phyloP scores from a whole-genome alignment of 2,113 vertebrate genomes.

The Sander vitreus region DNA sequence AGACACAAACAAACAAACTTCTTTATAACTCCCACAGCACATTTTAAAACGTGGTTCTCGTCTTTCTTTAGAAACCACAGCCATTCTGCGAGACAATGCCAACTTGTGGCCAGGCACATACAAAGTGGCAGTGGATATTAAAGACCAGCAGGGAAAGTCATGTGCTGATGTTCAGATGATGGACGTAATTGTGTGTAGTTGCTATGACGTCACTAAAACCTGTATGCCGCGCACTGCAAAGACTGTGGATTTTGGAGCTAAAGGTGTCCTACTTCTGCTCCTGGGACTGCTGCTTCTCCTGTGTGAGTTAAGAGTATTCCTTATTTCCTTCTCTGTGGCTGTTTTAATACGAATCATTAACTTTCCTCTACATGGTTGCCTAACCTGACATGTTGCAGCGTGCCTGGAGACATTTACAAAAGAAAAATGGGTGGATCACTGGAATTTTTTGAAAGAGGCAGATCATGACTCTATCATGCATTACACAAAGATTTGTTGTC shows the following conservation, averaged over 20 bases:
- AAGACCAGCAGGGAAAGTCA: constrained; percentile 82
- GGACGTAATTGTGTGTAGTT: constrained; percentile 78
- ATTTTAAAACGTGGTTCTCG: not conserved
- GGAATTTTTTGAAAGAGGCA: not conserved
- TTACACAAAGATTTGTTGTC: not conserved
- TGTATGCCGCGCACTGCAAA: not conserved
- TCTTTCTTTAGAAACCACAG: constrained; percentile 71
- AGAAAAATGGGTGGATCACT: not conserved
- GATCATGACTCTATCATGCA: not conserved
- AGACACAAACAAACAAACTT: not conserved
- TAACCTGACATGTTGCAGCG: not conserved
- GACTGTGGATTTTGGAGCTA: constrained; percentile 71
- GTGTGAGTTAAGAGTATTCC: constrained; percentile 61
- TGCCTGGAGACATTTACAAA: not conserved
- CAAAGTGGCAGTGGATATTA: constrained; percentile 71
- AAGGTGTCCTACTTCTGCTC: constrained; percentile 86
- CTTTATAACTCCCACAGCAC: not conserved
- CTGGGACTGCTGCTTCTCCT: constrained; percentile 90
- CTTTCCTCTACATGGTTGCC: not conserved
- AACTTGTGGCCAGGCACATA: constrained; percentile 80
- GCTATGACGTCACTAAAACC: constrained; percentile 33
- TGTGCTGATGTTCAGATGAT: constrained; percentile 72
- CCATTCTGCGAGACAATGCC: constrained; percentile 69
- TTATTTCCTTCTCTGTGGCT: not conserved
- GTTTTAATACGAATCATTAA: not conserved